Evolutionary conservation across 2,797 vertebrate species (phyloP).

Genomic region (Dipus sagitta): DNA sequence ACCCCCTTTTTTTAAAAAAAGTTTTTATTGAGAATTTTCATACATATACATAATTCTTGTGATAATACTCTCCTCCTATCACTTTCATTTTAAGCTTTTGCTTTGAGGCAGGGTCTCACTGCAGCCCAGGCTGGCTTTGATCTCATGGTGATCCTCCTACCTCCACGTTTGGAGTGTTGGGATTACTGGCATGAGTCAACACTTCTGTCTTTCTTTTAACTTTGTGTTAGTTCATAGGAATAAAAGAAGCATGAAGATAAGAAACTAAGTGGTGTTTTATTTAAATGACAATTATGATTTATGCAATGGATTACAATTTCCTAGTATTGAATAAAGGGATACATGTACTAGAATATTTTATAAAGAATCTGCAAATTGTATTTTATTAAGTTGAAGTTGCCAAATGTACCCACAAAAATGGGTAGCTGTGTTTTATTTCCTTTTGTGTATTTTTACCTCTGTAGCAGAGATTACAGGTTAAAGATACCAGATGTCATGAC

Average conservation of each 20-base stretch:
- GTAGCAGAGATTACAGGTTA: not conserved
- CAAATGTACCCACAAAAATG: not conserved
- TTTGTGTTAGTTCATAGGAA: not conserved
- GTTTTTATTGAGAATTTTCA: no score
- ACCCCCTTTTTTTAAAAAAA: no score
- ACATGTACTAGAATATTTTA: constrained; percentile 16
- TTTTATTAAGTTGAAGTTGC: not conserved
- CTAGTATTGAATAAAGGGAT: constrained; percentile 23
- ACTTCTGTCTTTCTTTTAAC: not conserved
- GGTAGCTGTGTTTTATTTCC: not conserved
- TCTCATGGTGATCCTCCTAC: no score
- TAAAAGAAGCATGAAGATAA: not conserved
- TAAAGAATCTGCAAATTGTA: not conserved
- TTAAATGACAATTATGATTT: constrained; percentile 35
- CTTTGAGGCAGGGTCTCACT: no score
- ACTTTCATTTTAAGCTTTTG: no score
- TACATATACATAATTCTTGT: no score
- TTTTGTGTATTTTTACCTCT: not conserved
- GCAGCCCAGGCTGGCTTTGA: no score
- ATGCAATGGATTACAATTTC: not conserved
- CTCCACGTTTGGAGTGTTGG: no score
- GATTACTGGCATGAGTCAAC: no score
- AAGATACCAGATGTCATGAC: not conserved
- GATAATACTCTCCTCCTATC: no score
- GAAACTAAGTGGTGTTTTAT: not conserved